Conservation (phyloP, 2,888 invertebrate genomes). For the Geotrupes spiniger region DNA sequence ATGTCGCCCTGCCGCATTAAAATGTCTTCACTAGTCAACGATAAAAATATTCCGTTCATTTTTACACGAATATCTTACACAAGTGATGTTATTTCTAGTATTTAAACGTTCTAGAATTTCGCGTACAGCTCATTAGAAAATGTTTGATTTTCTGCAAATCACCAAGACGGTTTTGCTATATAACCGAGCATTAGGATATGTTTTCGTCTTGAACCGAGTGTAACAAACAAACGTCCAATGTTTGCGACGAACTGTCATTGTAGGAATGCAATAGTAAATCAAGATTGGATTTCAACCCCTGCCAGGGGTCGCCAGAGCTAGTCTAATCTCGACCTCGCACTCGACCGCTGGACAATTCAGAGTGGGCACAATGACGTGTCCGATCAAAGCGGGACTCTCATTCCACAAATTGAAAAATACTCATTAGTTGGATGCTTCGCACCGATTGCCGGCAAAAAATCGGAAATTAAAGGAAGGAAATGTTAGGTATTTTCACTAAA, state of each 20-base stretch:
- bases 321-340: slow-evolving; percentile 52
- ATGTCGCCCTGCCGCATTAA: slow-evolving; percentile 7
- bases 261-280: slow-evolving; percentile 53
- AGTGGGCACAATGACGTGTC: slow-evolving; percentile 46
- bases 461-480: slow-evolving; percentile 24
- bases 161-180: not conserved
- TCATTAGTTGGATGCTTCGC: slow-evolving; percentile 52
- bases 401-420: slow-evolving; percentile 53
- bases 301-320: slow-evolving; percentile 44
- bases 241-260: slow-evolving; percentile 47
- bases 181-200: not conserved
- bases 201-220: slow-evolving; percentile 44
- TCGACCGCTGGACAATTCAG: slow-evolving; percentile 38
- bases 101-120: no score
- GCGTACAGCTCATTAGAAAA: no score
- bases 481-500: slow-evolving; percentile 19
- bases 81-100: no score
- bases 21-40: slow-evolving; percentile 11
- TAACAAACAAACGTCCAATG: slow-evolving; percentile 40
- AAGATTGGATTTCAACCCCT: slow-evolving; percentile 52
- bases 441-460: slow-evolving; percentile 30
- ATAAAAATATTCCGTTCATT: not conserved
- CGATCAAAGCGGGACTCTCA: slow-evolving; percentile 48
- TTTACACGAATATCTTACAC: no score
- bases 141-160: not conserved